phyloP scores from a whole-genome alignment of 2,797 vertebrate species.

The Poeciliopsis gracilis region DNA sequence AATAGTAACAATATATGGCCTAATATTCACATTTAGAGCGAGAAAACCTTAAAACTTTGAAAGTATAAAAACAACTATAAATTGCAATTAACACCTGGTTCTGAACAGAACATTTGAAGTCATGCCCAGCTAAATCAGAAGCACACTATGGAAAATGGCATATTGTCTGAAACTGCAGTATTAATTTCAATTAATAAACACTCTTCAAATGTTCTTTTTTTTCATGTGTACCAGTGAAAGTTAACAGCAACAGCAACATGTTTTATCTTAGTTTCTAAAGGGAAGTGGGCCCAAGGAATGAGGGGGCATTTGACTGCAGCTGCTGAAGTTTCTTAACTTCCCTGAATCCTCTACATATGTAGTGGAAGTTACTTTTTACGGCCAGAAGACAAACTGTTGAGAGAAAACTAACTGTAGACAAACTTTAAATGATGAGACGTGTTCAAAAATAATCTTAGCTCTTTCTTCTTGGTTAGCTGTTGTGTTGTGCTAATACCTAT shows the following conservation, averaged over 20 bases:
- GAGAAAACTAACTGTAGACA: background rate
- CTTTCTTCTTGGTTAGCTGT: background rate
- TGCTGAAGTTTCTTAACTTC: background rate
- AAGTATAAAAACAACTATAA: background rate
- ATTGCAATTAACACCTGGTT: background rate
- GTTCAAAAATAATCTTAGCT: background rate
- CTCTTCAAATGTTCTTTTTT: background rate
- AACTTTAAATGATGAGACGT: background rate
- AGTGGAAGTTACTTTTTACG: background rate
- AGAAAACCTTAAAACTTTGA: background rate
- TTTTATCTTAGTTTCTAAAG: background rate
- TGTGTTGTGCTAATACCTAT: background rate
- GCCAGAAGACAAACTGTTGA: background rate
- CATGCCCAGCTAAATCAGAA: background rate
- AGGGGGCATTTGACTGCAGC: background rate
- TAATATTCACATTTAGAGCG: background rate
- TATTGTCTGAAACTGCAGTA: background rate
- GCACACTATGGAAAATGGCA: background rate
- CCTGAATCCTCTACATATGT: background rate
- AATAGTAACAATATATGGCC: background rate
- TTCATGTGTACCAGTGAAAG: background rate
- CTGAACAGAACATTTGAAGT: background rate
- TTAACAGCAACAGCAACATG: background rate
- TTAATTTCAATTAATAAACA: background rate
- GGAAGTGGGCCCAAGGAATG: background rate